Evolutionary conservation across 2,888 invertebrate species (phyloP).

Genomic region (Philereme transversata): DNA sequence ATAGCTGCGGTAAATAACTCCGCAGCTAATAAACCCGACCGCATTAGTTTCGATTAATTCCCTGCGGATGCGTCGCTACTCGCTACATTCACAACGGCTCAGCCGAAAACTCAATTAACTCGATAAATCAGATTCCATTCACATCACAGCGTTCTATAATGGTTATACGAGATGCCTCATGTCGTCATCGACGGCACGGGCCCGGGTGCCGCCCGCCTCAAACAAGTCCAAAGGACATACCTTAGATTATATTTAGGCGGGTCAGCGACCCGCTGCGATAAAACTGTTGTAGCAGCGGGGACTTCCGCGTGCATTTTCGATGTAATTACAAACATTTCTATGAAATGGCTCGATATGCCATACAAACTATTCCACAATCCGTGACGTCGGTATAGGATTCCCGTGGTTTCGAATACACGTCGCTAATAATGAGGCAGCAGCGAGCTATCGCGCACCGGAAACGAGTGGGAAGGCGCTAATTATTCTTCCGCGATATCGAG

Average conservation of each 20-base stretch:
- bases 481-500: too few relatives aligned
- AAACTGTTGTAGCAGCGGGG: too few relatives aligned
- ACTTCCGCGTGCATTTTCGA: too few relatives aligned
- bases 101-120: constrained; percentile 20
- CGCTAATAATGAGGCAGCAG: too few relatives aligned
- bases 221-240: neutral
- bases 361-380: too few relatives aligned
- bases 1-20: neutral
- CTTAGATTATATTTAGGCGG: constrained; percentile 21
- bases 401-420: too few relatives aligned
- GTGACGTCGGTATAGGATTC: too few relatives aligned
- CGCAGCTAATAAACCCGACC: constrained; percentile 4
- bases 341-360: too few relatives aligned
- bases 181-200: constrained; percentile 1
- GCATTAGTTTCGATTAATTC: constrained; percentile 14
- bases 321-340: too few relatives aligned
- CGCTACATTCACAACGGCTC: neutral
- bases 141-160: constrained; percentile 8
- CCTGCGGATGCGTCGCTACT: too few relatives aligned
- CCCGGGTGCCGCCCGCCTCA: neutral
- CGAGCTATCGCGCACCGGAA: too few relatives aligned
- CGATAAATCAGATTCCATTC: constrained; percentile 9
- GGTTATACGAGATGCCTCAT: constrained; percentile 20
- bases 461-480: too few relatives aligned
- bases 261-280: constrained; percentile 13